phyloP scores from a whole-genome alignment of 2,888 invertebrate species.

The Poecilobothrus nobilitatus region DNA sequence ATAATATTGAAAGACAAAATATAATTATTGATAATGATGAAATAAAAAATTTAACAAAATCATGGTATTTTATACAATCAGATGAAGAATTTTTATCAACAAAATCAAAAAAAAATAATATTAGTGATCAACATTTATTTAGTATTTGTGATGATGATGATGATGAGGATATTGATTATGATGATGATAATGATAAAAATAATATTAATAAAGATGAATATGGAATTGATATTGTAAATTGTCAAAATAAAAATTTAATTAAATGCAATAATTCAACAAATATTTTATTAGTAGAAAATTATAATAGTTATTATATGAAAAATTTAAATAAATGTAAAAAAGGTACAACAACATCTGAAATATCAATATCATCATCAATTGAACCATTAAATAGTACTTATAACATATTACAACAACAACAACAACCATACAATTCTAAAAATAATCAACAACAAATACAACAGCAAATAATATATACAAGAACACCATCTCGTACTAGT shows the following conservation, averaged over 20 bases:
- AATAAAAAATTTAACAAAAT: constrained; percentile 8
- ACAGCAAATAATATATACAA: constrained; percentile 25
- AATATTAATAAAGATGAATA: too few relatives aligned
- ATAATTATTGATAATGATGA: constrained; percentile 8
- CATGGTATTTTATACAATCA: constrained; percentile 19
- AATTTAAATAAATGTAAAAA: not conserved
- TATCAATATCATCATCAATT: not conserved
- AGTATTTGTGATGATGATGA: constrained; percentile 9
- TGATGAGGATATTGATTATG: constrained; percentile 12
- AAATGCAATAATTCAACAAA: not conserved
- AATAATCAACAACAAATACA: constrained; percentile 8
- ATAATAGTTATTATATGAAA: not conserved
- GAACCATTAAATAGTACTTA: not conserved
- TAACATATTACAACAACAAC: constrained; percentile 14
- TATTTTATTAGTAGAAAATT: not conserved
- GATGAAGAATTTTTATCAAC: constrained; percentile 23
- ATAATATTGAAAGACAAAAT: not conserved
- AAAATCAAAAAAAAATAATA: constrained; percentile 2
- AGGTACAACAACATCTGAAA: too few relatives aligned
- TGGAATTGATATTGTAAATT: not conserved
- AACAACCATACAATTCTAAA: constrained; percentile 14
- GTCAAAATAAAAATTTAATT: not conserved
- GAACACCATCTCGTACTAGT: constrained; percentile 44
- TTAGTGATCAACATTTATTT: not conserved
- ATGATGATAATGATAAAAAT: not conserved